Evolutionary conservation across 2,797 vertebrate species (phyloP), one percentile per base, ranked within the genome.

Genomic region (Australoheros facetus): DNA sequence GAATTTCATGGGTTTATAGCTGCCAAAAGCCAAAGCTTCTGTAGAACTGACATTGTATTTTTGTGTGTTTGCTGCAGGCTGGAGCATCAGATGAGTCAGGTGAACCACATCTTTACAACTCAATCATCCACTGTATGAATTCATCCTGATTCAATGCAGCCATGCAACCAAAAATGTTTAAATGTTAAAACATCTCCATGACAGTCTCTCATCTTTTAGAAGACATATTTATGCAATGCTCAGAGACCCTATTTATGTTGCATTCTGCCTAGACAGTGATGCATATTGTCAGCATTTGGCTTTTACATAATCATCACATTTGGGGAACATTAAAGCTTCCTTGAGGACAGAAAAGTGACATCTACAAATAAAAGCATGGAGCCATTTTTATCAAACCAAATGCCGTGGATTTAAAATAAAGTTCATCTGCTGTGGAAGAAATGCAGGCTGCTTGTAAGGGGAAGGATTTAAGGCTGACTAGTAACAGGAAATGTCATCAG

Each of bases 211-310:
- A 45, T 45, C 23, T 48, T 42, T 66, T 66, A 48, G 62, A 66
- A 48, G 62, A 66, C 42, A 66, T 45, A 26, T 45, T 26, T 14
- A 23, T 57, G 5, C 3, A 83, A 45, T 34, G 42, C 26, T 32
- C 32, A 66, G 58, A 55, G 26, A 87, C 23, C 11, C 10, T 48
- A 30, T 66, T 66, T 48, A 28, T 30, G 62, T 48, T 48, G 14
- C 42, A 14, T 45, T 45, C 42, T 45, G 42, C 42, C 88, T 82
- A 88, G 85, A 90, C 87, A 66, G 75, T 82, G 70, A 85, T 57
- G 64, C 42, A 75, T 34, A 82, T 87, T 54, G 77, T 91, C 79
- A 87, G 80, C 87, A 84, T 79, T 78, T 51, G 26, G 42, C 57
- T 82, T 79, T 83, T 73, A 78, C 72, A 71, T 53, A 78, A 21